Base-by-base conservation (phyloP, 2,113 vertebrate genomes). In the Eclectus roratus region DNA sequence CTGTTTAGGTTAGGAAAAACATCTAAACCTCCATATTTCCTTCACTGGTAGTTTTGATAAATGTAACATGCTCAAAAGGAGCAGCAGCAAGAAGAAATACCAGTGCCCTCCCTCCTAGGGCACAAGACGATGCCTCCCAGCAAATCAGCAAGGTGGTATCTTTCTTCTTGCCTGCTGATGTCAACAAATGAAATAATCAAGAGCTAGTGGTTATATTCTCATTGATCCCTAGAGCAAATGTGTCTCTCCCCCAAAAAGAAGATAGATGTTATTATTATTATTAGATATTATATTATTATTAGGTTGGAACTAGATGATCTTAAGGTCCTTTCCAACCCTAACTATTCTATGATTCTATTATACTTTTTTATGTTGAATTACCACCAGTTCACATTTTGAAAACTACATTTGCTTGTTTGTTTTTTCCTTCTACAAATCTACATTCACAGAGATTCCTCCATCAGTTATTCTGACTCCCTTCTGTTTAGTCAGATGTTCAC, bases 231-330 rank as follows among this genome's bases (percentile, higher is more conserved):
- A 13, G 5, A 44, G 4, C 47, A 76, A 94, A 41, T 68, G 37
- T 31, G 1, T 9, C 16, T 21, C 6, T 3, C 3, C 15, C 37
- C 28, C 0, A 1, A 47, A 58, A 31, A 27, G 7, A 60, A 37
- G 33, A 58, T 24, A 35, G 3, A 35, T 23, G 35, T n/a, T 47
- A 46, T 46, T 44, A 44, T 44, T 46, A 46, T 46, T 46, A 46
- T 46, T 43, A 46, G 19, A 47, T 21, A 47, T 21, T 21, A 21
- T 21, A 47, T 47, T 21, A 47, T 47, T 47, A 21, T 47, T 47
- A 47, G 20, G 46, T 47, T 47, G 46, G 46, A 47, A 47, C 46
- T 47, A 47, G 46, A 21, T 47, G 46, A 47, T 47, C 46, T 47
- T 47, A 47, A 47, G 20, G 46, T 47, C 20, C 46, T 21, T 47